A percentile compares a stretch with the other conserved stretches of the same genome.
phyloP scores from a whole-genome alignment of 37 sponge, comb jelly and placozoan genomes.

The Ephydatia muelleri region DNA sequence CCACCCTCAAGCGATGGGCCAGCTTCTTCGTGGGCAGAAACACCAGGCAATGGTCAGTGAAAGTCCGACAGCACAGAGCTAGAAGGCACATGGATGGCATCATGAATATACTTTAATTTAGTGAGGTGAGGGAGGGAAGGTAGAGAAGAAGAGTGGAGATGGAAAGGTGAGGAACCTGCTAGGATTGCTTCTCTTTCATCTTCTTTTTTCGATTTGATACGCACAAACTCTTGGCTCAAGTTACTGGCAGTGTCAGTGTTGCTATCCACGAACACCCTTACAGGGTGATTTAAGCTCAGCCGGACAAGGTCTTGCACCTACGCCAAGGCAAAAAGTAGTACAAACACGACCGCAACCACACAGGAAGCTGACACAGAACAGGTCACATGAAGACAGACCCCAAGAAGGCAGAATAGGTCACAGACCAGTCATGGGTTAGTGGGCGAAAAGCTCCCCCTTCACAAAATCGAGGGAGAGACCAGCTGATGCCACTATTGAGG shows the following conservation, averaged over 20 bases:
- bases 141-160: too few relatives aligned
- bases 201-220: slow-evolving; percentile 77
- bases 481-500: too few relatives aligned
- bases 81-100: background rate
- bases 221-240: slow-evolving; percentile 94
- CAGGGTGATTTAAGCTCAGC: slow-evolving; percentile 91
- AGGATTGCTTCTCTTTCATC: slow-evolving; percentile 83
- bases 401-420: too few relatives aligned
- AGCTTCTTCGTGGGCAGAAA: slow-evolving; percentile 90
- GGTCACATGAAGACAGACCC: too few relatives aligned
- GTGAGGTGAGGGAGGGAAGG: background rate
- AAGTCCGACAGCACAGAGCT: slow-evolving; percentile 93
- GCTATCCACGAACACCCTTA: slow-evolving; percentile 91
- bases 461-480: too few relatives aligned
- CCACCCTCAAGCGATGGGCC: slow-evolving; percentile 84
- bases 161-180: slow-evolving; percentile 35
- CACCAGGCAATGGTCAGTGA: slow-evolving; percentile 86
- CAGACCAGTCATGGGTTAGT: too few relatives aligned
- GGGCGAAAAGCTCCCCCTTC: too few relatives aligned
- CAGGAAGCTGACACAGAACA: too few relatives aligned
- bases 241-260: slow-evolving; percentile 95
- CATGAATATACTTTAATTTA: background rate
- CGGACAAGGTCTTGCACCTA: slow-evolving; percentile 92
- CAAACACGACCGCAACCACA: too few relatives aligned
- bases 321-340: background rate